Evolutionary conservation across 1,140 invertebrate genomes (phyloP), one percentile per base, ranked within the genome.

Genomic region (Cotesia glomerata): DNA sequence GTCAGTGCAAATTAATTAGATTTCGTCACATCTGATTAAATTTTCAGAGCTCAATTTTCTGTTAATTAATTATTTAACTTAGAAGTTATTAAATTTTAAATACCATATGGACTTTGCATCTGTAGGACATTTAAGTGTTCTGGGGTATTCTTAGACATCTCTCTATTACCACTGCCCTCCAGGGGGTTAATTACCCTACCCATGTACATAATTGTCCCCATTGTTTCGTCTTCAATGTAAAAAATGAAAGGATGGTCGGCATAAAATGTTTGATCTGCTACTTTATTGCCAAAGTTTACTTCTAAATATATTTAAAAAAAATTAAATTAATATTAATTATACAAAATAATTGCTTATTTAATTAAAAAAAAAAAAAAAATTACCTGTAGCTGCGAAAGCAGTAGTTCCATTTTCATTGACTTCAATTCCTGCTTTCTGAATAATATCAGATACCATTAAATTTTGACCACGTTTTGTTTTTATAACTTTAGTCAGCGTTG

Each of bases 361-460:
- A 26, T 26, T 2, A 26, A 26, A 26, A 26, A 26, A 26, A 18
- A 18, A 18, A 69, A 67, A 32, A 7, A 18, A 35, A 9, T 35
- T 82, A 93, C 93, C 92, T 72, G 95, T 95, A 5, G 93, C 92
- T 0, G 92, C 92, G 78, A 90, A 94, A 3, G 92, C 94, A 4
- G 90, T 89, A 45, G 91, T 95, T 54, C 95, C 95, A 75, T 94
- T 86, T 84, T 97, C 95, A 79, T 95, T 94, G 1, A 96, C 91
- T 81, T 94, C 92, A 49, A 97, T 92, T 64, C 93, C 95, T 58
- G 92, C 89, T 78, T 95, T 93, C 80, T 97, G 95, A 32, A 95
- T 74, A 13, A 96, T 89, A 72, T 93, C 90, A 0, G 92, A 92
- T 0, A 97, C 90, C 35, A 88, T 87, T 11, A 94, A 80, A 45